Evolutionary conservation across 2,113 vertebrate genomes (phyloP).

Genomic region (Delphinus delphis): DNA sequence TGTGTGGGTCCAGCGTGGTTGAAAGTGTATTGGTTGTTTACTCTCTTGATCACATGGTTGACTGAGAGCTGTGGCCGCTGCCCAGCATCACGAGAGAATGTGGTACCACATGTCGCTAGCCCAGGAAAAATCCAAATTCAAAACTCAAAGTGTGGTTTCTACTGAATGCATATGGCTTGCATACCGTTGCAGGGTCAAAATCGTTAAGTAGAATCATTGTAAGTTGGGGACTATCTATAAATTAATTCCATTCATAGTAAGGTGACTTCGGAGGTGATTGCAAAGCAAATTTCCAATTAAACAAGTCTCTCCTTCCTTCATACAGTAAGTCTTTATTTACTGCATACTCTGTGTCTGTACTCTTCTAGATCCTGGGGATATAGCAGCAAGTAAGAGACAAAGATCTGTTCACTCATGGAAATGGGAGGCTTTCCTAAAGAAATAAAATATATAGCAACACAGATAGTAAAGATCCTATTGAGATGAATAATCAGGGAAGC

Average conservation of each 20-base stretch:
- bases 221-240: neutral
- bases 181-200: no score
- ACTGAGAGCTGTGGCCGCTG: neutral
- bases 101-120: neutral
- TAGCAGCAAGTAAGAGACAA: neutral
- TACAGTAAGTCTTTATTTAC: neutral
- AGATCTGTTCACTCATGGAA: neutral
- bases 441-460: neutral
- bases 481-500: neutral
- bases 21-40: neutral
- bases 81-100: neutral
- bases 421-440: neutral
- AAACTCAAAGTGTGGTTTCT: neutral
- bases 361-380: neutral
- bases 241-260: neutral
- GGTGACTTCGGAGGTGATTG: neutral
- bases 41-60: neutral
- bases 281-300: neutral
- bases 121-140: neutral
- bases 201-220: neutral
- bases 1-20: neutral
- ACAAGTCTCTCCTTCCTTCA: neutral
- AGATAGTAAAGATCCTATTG: neutral
- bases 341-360: no score
- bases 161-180: neutral